These are phyloP conservation scores for Pungitius pungitius DNA, from an alignment of 2,113 vertebrate species.

Conservation along the genomic window DNA sequence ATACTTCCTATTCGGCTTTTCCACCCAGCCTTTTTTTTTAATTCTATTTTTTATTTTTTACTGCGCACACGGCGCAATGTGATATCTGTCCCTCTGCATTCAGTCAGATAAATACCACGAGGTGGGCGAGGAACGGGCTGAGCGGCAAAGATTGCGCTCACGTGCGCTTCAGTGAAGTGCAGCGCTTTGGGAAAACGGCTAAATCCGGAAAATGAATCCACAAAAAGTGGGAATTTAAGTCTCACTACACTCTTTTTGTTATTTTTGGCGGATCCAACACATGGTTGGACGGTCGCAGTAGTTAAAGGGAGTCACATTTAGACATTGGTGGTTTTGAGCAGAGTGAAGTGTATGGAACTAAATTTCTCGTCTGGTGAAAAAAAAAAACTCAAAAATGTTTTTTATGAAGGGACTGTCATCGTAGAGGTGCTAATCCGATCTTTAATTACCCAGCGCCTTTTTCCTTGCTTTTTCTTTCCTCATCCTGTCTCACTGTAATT, in stretches of 20 bases:
- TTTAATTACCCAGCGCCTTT: not conserved
- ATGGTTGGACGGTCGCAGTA: not conserved
- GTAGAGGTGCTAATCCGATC: not conserved
- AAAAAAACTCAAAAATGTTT: too few species aligned
- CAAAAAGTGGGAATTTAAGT: conserved; percentile 13
- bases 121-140: conserved; percentile 52
- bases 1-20: conserved; percentile 77
- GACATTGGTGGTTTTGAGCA: not conserved
- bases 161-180: conserved; percentile 37
- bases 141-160: conserved; percentile 33
- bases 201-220: conserved; percentile 11
- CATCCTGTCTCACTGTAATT: not conserved
- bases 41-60: too few species aligned
- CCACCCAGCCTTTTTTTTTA: conserved; percentile 32
- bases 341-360: not conserved
- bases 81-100: conserved; percentile 79
- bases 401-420: too few species aligned
- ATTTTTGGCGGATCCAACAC: not conserved
- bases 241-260: not conserved
- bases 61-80: conserved; percentile 67
- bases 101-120: conserved; percentile 76
- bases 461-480: not conserved
- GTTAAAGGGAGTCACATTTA: not conserved
- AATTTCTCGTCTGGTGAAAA: not conserved
- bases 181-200: conserved; percentile 13